phyloP scores from a whole-genome alignment of 2,113 vertebrate genomes.

The Piaya cayana region DNA sequence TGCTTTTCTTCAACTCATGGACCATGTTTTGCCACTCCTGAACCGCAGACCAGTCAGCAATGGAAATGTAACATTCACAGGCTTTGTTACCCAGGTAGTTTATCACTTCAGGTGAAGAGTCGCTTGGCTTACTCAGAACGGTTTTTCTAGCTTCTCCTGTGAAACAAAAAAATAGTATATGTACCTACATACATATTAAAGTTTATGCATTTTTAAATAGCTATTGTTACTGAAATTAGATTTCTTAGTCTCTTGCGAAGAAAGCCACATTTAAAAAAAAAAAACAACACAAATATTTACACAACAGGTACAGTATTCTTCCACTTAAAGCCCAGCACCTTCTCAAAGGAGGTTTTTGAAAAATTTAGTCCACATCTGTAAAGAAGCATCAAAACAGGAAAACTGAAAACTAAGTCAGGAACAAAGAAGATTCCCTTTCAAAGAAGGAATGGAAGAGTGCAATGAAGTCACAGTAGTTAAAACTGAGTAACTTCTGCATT shows the following conservation, averaged over 20 bases:
- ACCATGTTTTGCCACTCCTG: slow-evolving; percentile 94
- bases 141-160: slow-evolving; percentile 92
- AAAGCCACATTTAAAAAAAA: not conserved
- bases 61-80: slow-evolving; percentile 91
- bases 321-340: not conserved
- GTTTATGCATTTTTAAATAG: not conserved
- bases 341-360: not conserved
- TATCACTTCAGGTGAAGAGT: slow-evolving; percentile 91
- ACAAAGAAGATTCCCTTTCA: not conserved
- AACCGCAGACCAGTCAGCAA: slow-evolving; percentile 92
- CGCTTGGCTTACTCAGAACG: slow-evolving; percentile 87
- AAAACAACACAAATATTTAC: not conserved
- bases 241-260: not conserved
- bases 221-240: not conserved
- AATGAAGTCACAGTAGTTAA: not conserved
- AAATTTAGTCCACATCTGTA: not conserved
- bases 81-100: slow-evolving; percentile 96
- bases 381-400: not conserved
- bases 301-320: not conserved
- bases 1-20: slow-evolving; percentile 86
- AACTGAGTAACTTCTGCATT: not conserved
- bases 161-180: not conserved
- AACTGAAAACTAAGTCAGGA: not conserved
- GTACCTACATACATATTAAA: not conserved
- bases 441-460: not conserved